phyloP scores from a whole-genome alignment of 2,888 invertebrate genomes.

The Piscicola geometra region DNA sequence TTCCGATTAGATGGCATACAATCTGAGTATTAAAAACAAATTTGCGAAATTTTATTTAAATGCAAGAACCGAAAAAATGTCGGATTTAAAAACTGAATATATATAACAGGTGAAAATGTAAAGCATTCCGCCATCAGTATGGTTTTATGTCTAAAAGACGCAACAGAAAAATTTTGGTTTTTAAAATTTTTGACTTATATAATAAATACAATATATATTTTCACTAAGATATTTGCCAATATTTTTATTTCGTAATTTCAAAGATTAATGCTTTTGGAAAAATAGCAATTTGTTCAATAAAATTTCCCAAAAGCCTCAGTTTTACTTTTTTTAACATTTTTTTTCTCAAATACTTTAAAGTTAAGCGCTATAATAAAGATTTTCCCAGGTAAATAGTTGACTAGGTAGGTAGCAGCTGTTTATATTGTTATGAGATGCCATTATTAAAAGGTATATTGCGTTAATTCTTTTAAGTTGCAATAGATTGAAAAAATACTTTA shows the following conservation, averaged over 20 bases:
- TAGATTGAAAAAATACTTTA: no score
- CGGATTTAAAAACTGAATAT: background rate
- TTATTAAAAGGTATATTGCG: no score
- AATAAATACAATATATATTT: background rate
- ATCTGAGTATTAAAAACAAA: background rate
- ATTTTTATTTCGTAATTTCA: no score
- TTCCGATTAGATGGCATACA: background rate
- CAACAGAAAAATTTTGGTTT: background rate
- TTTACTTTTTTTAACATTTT: no score
- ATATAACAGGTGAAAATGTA: slow-evolving; percentile 9
- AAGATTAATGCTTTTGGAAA: background rate
- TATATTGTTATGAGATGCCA: no score
- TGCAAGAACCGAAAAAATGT: background rate
- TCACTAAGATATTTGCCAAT: background rate
- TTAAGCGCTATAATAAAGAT: no score
- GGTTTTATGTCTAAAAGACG: background rate
- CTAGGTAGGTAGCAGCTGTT: no score
- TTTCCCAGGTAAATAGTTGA: no score
- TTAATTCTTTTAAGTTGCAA: no score
- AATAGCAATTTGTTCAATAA: background rate
- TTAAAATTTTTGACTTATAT: background rate
- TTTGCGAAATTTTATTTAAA: background rate
- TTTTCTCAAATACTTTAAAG: no score
- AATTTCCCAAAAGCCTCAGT: no score
- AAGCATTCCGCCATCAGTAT: background rate